phyloP scores from a whole-genome alignment of 1,140 invertebrate species.

The Rhyzopertha dominica region DNA sequence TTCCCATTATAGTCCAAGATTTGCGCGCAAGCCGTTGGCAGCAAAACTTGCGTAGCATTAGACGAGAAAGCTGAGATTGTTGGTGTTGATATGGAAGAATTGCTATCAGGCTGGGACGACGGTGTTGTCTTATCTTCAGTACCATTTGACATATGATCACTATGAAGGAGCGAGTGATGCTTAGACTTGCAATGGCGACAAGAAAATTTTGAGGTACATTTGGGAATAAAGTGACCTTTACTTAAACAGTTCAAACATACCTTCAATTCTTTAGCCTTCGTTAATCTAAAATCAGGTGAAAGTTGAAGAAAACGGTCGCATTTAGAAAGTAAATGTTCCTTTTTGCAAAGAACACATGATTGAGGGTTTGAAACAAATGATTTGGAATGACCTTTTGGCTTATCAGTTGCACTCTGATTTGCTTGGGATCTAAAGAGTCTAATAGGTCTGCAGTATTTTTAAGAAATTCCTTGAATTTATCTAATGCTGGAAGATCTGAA shows the following conservation, averaged over 20 bases:
- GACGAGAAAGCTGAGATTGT: too few species aligned
- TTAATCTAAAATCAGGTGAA: background rate
- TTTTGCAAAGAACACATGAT: conserved; percentile 10
- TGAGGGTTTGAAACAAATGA: too few species aligned
- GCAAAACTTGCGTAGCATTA: too few species aligned
- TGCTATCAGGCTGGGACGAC: too few species aligned
- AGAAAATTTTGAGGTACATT: conserved; percentile 1
- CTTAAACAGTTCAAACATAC: conserved; percentile 17
- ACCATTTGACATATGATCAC: conserved; percentile 2
- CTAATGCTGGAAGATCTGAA: background rate
- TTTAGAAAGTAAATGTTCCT: conserved; percentile 12
- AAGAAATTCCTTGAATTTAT: conserved; percentile 3
- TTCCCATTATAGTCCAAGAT: too few species aligned
- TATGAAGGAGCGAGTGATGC: conserved; percentile 16
- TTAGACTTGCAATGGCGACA: conserved; percentile 11
- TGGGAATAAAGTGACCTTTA: conserved; percentile 2
- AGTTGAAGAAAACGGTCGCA: conserved; percentile 10
- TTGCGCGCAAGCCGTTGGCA: too few species aligned
- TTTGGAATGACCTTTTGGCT: too few species aligned
- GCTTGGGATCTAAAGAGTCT: conserved; percentile 4
- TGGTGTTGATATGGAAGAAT: too few species aligned
- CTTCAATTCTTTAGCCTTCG: conserved; percentile 10
- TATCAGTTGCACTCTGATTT: too few species aligned
- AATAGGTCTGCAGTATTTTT: conserved; percentile 3
- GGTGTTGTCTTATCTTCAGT: background rate